phyloP scores from a whole-genome alignment of 1,140 invertebrate genomes.

The Drusus annulatus region DNA sequence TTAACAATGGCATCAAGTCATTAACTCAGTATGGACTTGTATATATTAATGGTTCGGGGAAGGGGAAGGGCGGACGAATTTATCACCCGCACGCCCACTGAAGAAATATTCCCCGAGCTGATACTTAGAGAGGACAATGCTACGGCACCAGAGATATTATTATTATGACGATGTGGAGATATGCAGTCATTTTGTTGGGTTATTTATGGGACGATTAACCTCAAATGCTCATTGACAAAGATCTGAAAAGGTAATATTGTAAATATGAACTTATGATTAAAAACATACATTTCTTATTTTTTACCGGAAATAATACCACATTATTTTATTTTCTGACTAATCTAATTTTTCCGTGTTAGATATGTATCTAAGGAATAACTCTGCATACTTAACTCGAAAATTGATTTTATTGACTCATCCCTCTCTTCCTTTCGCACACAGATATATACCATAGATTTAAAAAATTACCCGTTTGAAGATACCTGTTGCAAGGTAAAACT shows the following conservation, averaged over 20 bases:
- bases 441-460: no score
- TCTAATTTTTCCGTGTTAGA: no score
- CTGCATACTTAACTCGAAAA: no score
- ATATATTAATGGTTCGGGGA: conserved; percentile 50
- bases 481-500: no score
- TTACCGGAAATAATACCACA: no score
- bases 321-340: no score
- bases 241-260: background rate
- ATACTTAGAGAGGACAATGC: background rate
- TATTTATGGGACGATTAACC: background rate
- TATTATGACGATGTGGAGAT: background rate
- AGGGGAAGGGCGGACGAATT: conserved; percentile 52
- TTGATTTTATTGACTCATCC: no score
- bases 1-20: conserved; percentile 50
- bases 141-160: background rate
- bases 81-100: conserved; percentile 39
- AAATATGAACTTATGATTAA: no score
- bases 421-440: no score
- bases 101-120: background rate
- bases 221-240: conserved; percentile 1
- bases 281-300: no score
- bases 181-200: background rate
- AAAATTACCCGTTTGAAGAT: no score
- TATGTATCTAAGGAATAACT: no score
- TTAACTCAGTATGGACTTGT: conserved; percentile 47